Evolutionary conservation across 2,888 invertebrate genomes (phyloP).

Genomic region (Acronicta leporina): DNA sequence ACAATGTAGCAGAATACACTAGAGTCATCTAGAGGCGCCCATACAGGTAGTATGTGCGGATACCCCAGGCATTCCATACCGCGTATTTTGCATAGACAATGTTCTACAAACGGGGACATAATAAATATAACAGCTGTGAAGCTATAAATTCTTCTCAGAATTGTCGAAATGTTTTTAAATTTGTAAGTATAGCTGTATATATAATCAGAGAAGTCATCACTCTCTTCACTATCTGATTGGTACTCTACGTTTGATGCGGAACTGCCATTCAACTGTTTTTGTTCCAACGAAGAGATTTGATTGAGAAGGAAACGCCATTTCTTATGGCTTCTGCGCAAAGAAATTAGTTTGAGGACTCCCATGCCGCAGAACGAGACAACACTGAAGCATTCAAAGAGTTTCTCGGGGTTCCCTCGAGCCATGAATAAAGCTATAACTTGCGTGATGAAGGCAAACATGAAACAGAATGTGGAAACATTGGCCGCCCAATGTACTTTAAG

Average conservation of each 20-base stretch:
- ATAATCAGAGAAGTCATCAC: conserved; percentile 39
- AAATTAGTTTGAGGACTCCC: conserved; percentile 72
- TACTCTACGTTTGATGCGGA: conserved; percentile 56
- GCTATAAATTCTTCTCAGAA: conserved; percentile 68
- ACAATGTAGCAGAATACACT: conserved; percentile 63
- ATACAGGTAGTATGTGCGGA: conserved; percentile 76
- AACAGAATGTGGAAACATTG: conserved; percentile 60
- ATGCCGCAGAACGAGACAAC: conserved; percentile 73
- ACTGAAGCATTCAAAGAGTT: conserved; percentile 75
- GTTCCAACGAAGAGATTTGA: conserved; percentile 64
- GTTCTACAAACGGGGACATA: conserved; percentile 74
- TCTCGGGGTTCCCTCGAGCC: conserved; percentile 63
- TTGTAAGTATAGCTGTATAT: conserved; percentile 65
- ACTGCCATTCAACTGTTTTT: conserved; percentile 51
- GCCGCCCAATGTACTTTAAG: conserved; percentile 58
- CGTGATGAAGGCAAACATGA: conserved; percentile 58
- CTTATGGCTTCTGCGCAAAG: conserved; percentile 57
- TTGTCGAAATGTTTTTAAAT: conserved; percentile 57
- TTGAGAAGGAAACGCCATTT: conserved; percentile 67
- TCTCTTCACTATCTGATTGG: conserved; percentile 52
- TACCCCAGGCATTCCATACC: conserved; percentile 46
- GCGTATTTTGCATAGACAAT: conserved; percentile 51
- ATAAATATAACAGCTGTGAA: conserved; percentile 69
- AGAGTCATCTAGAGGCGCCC: conserved; percentile 67
- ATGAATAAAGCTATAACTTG: conserved; percentile 66